Evolutionary conservation across 1,140 invertebrate genomes (phyloP), one percentile per base, ranked within the genome.

Genomic region (Druon quercuslanigerum): DNA sequence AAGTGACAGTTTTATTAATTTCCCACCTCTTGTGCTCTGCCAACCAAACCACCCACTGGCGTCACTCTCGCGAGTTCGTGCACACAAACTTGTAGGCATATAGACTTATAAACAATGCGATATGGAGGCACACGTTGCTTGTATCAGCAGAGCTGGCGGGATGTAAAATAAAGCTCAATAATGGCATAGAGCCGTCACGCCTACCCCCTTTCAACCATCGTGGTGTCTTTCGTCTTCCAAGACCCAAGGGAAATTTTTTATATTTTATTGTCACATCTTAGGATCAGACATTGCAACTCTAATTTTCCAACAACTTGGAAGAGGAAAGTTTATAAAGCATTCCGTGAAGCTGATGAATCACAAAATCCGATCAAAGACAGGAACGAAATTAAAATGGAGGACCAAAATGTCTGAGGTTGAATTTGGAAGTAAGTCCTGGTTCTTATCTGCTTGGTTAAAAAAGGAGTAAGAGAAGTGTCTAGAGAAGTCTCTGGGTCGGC

Each of bases 1-100:
- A 94, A 94, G 92, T 94, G 93, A 94, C 94, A 94, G 93, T 93
- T 94, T 94, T 94, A 94, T 94, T 94, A 94, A 94, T 94, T 94
- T 93, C 92, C 91, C 92, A 92, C 92, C 92, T 91, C 90, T 89
- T 87, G 83, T 83, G 82, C 85, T 33, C 25, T 33, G 25, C 25
- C 25, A 33, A 2, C 25, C 25, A 33, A 33, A 3, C 75, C 78
- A 81, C 79, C 81, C 80, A 83, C 77, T 78, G 72, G 79, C 82
- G 83, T 86, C 85, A 85, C 82, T 84, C 86, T 73, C 78, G 76
- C 81, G 82, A 83, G 40, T 77, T 83, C 83, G 77, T 81, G 78
- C 46, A 66, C 54, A 75, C 75, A 75, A 73, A 71, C 57, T 75
- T 73, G 25, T 80, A 71, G 72, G 50, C 12, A 72, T 77, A 57